These are phyloP conservation scores for Manis crassicaudata DNA, from an alignment of 2,797 vertebrate genomes.

Conservation along the genomic window DNA sequence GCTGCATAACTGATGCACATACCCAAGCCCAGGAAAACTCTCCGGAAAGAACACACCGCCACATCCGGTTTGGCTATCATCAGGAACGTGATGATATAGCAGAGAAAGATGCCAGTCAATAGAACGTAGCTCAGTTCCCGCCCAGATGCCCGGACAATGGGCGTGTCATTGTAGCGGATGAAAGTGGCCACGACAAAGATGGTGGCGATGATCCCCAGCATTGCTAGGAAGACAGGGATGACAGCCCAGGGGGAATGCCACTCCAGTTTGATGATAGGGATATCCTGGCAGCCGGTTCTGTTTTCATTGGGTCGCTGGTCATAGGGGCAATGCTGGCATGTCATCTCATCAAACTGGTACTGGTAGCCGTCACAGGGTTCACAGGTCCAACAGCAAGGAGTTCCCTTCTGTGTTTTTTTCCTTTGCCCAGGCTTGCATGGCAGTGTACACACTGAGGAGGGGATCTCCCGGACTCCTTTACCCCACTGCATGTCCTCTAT, in stretches of 20 bases:
- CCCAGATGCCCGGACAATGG: conserved; percentile 97
- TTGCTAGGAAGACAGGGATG: conserved; percentile 97
- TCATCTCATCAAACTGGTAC: conserved; percentile 96
- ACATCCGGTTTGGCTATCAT: conserved; percentile 98
- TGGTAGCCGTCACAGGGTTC: conserved; percentile 98
- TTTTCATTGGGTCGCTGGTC: conserved; percentile 96
- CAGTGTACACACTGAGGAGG: conserved; percentile 94
- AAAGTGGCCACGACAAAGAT: conserved; percentile 98
- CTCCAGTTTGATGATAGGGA: conserved; percentile 98
- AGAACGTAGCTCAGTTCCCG: conserved; percentile 98
- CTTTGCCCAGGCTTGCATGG: conserved; percentile 96
- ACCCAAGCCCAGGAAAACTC: conserved; percentile 97
- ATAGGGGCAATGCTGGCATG: conserved; percentile 95
- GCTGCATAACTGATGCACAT: conserved; percentile 99
- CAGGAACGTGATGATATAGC: conserved; percentile 98
- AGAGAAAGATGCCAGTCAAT: conserved; percentile 97
- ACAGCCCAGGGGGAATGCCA: conserved; percentile 99
- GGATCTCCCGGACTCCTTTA: conserved; percentile 91
- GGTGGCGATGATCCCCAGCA: conserved; percentile 98
- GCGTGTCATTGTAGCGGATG: conserved; percentile 97
- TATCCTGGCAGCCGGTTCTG: conserved; percentile 95
- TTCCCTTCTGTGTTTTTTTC: conserved; percentile 98
- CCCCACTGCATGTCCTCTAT: conserved; percentile 98
- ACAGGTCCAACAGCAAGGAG: conserved; percentile 98
- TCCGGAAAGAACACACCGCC: conserved; percentile 95